Percentiles rank a stretch among this genome's conserved stretches.
phyloP scores from a whole-genome alignment of 2,888 invertebrate genomes.

The Sepiola atlantica region DNA sequence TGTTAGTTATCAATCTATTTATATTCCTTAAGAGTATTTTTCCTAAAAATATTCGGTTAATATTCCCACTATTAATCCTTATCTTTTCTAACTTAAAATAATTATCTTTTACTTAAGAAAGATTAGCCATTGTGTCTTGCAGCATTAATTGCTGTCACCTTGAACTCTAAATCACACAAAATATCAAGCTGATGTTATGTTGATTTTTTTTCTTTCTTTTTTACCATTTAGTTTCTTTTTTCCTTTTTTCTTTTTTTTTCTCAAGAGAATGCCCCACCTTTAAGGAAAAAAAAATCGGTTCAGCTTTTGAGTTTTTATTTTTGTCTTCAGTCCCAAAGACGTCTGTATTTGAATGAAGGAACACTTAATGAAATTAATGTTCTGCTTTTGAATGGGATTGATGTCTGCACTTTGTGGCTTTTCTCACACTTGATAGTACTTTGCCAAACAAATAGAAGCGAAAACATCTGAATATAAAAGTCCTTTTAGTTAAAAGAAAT shows the following conservation, averaged over 20 bases:
- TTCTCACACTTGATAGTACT: not conserved
- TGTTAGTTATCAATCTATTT: not conserved
- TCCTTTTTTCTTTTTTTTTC: not conserved
- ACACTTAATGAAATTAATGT: constrained; percentile 32
- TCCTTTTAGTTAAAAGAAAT: not conserved
- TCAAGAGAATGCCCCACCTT: not conserved
- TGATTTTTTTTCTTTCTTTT: not conserved
- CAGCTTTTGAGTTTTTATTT: not conserved
- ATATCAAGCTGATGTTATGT: not conserved
- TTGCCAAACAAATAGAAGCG: not conserved
- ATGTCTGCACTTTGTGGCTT: constrained; percentile 9
- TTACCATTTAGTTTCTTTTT: too few species aligned
- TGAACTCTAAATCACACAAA: not conserved
- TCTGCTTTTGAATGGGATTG: not conserved
- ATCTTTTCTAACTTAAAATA: not conserved
- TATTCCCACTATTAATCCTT: not conserved
- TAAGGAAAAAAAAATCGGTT: not conserved
- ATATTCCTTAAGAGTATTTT: not conserved
- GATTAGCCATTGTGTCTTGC: not conserved
- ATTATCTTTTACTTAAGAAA: not conserved
- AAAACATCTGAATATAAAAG: not conserved
- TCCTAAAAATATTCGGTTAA: not conserved
- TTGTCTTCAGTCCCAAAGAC: not conserved
- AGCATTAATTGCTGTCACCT: not conserved
- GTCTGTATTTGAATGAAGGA: not conserved